A percentile compares a stretch with the other conserved stretches of the same genome.
phyloP scores from a whole-genome alignment of 2,113 vertebrate genomes.

The Lucifuga dentata region DNA sequence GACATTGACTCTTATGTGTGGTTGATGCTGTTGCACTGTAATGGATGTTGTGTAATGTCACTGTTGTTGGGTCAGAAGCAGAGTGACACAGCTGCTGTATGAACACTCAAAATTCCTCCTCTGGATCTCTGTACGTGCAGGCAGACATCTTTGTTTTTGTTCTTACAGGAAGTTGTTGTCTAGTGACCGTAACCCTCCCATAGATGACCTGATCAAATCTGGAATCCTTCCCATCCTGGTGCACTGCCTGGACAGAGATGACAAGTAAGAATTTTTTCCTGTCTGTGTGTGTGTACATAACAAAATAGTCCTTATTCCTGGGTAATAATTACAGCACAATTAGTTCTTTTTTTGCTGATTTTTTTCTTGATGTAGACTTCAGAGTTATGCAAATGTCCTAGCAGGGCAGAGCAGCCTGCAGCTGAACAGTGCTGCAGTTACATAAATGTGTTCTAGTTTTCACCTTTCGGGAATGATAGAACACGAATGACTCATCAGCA shows the following conservation, averaged over 20 bases:
- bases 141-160: constrained; percentile 29
- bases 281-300: constrained; percentile 21
- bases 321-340: constrained; percentile 8
- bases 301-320: background rate
- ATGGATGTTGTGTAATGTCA: background rate
- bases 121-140: constrained; percentile 18
- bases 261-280: constrained; percentile 89
- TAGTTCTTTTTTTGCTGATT: background rate
- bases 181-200: constrained; percentile 98
- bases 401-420: constrained; percentile 5
- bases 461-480: constrained; percentile 34
- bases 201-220: constrained; percentile 98
- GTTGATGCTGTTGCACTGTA: background rate
- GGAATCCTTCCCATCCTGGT: constrained; percentile 99
- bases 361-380: constrained; percentile 41
- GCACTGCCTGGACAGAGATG: constrained; percentile 98
- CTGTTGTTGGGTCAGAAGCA: background rate
- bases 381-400: constrained; percentile 35
- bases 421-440: constrained; percentile 37
- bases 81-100: background rate
- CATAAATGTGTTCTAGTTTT: constrained; percentile 56
- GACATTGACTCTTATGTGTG: too few species aligned
- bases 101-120: constrained; percentile 9
- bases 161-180: constrained; percentile 93
- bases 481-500: constrained; percentile 42